Evolutionary conservation across 2,113 vertebrate species (phyloP).

Genomic region (Leiothrix lutea): DNA sequence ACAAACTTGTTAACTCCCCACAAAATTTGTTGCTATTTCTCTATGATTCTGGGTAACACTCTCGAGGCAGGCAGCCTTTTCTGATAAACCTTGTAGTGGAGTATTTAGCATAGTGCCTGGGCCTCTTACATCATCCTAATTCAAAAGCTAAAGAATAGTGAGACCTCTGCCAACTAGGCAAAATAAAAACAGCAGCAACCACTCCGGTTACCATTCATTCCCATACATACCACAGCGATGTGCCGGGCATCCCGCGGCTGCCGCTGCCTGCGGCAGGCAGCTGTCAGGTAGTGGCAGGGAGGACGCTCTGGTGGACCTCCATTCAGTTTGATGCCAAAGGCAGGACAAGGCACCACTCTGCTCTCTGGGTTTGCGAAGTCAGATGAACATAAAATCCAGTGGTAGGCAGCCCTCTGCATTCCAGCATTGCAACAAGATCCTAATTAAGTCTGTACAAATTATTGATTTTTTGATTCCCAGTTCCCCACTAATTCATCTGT

Average conservation of each 20-base stretch:
- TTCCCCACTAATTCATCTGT: neutral
- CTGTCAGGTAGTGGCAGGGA: neutral
- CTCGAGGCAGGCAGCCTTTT: neutral
- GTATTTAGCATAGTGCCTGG: neutral
- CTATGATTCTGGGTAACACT: neutral
- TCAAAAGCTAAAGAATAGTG: slow-evolving; percentile 51
- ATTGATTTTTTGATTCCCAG: neutral
- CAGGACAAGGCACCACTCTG: neutral
- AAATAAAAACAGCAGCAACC: slow-evolving; percentile 40
- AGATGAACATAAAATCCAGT: neutral
- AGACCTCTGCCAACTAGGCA: slow-evolving; percentile 9
- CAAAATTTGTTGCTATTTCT: neutral
- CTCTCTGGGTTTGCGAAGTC: neutral
- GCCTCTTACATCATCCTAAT: slow-evolving; percentile 48
- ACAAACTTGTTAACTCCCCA: neutral
- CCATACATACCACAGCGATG: neutral
- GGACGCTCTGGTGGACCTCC: neutral
- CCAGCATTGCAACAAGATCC: neutral
- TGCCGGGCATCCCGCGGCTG: neutral
- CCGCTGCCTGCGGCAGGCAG: neutral
- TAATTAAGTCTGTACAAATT: neutral
- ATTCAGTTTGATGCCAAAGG: neutral
- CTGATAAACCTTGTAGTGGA: neutral
- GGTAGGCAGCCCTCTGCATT: neutral
- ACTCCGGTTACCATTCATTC: neutral